Evolutionary conservation across 2,888 invertebrate species (phyloP).

Genomic region (Rhamnusium bicolor): DNA sequence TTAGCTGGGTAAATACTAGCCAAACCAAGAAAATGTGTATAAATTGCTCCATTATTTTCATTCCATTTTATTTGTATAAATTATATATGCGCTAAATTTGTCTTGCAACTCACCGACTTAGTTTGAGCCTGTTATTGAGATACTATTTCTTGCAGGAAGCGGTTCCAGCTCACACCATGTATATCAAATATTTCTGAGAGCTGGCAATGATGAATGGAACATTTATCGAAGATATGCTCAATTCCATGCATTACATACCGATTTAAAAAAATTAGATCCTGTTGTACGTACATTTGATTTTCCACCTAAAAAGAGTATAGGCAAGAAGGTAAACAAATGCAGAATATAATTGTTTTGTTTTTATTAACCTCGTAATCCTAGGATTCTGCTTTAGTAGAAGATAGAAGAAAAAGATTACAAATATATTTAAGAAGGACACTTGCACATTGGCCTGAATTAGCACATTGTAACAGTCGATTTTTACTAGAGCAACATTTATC

Average conservation of each 20-base stretch:
- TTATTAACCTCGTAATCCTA: conserved; percentile 61
- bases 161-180: conserved; percentile 88
- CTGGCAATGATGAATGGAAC: conserved; percentile 94
- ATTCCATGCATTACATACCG: conserved; percentile 89
- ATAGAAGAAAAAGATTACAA: conserved; percentile 87
- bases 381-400: conserved; percentile 90
- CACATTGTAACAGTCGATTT: conserved; percentile 83
- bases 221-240: conserved; percentile 96
- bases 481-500: conserved; percentile 87
- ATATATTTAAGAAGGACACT: conserved; percentile 89
- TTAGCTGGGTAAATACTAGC: no score
- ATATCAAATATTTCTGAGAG: conserved; percentile 87
- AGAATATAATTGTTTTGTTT: not conserved
- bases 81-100: no score
- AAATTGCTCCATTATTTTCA: no score
- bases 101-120: no score
- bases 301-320: conserved; percentile 95
- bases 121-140: no score
- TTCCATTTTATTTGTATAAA: no score
- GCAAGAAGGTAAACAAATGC: conserved; percentile 82
- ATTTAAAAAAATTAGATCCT: conserved; percentile 87
- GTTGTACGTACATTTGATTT: conserved; percentile 88
- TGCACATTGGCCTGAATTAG: conserved; percentile 85
- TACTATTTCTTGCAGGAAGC: conserved; percentile 74
- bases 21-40: no score